phyloP scores from a whole-genome alignment of 2,113 vertebrate species.

The Tragelaphus imberbis region DNA sequence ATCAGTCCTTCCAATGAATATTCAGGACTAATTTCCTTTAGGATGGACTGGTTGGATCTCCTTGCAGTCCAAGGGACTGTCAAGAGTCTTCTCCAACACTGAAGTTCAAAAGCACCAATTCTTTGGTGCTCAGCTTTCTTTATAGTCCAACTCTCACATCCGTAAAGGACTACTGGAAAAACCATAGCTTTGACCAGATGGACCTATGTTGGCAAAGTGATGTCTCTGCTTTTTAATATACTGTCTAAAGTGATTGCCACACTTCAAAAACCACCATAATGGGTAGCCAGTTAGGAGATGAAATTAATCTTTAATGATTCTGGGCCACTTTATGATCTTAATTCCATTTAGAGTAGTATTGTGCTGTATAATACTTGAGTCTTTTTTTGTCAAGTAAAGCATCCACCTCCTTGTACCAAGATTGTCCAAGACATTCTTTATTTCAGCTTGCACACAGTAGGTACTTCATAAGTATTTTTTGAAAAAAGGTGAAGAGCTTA shows the following conservation, averaged over 20 bases:
- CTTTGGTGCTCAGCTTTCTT: neutral
- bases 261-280: neutral
- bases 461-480: neutral
- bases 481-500: neutral
- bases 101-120: neutral
- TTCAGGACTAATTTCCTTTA: neutral
- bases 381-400: neutral
- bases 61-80: neutral
- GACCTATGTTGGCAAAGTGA: neutral
- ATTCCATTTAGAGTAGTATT: neutral
- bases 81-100: neutral
- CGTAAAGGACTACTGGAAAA: neutral
- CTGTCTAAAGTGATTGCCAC: neutral
- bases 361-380: neutral
- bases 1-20: neutral
- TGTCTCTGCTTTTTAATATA: neutral
- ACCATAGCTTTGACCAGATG: neutral
- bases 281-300: neutral
- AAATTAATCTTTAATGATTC: neutral
- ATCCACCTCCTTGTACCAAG: neutral
- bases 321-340: neutral
- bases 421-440: neutral
- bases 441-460: neutral
- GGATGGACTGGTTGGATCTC: neutral
- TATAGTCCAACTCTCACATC: neutral